Evolutionary conservation across 2,888 invertebrate genomes (phyloP).

Genomic region (Dastarcus helophoroides): DNA sequence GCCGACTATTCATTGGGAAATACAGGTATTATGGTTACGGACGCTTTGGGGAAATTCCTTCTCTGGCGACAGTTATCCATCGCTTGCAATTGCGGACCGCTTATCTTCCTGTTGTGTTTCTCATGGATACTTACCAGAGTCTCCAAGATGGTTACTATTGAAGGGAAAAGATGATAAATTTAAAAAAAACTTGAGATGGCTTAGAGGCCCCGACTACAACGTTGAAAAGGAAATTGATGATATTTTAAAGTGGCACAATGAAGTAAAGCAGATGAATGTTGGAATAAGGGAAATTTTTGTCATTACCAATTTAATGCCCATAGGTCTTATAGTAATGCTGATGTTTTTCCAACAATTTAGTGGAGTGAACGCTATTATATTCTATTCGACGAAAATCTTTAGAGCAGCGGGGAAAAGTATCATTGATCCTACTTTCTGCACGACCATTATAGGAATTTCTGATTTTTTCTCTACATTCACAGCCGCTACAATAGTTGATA

Average conservation of each 20-base stretch:
- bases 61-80: conserved; percentile 73
- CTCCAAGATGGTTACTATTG: conserved; percentile 81
- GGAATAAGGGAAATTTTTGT: conserved; percentile 54
- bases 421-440: conserved; percentile 61
- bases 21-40: conserved; percentile 68
- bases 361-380: conserved; percentile 92
- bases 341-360: conserved; percentile 94
- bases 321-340: conserved; percentile 70
- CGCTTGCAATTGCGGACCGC: conserved; percentile 61
- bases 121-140: conserved; percentile 82
- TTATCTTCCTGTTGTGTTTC: conserved; percentile 65
- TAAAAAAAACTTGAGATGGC: conserved; percentile 64
- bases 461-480: conserved; percentile 82
- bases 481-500: conserved; percentile 77
- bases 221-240: conserved; percentile 67
- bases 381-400: conserved; percentile 82
- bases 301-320: conserved; percentile 58
- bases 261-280: conserved; percentile 51
- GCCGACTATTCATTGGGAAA: conserved; percentile 83
- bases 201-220: conserved; percentile 67
- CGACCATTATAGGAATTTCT: conserved; percentile 79
- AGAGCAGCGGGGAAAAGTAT: conserved; percentile 69
- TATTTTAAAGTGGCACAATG: conserved; percentile 58
- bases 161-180: conserved; percentile 67
- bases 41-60: conserved; percentile 63